Evolutionary conservation across 2,113 vertebrate species (phyloP), one percentile per base, ranked within the genome.

Genomic region (Hippocampus barbouri): DNA sequence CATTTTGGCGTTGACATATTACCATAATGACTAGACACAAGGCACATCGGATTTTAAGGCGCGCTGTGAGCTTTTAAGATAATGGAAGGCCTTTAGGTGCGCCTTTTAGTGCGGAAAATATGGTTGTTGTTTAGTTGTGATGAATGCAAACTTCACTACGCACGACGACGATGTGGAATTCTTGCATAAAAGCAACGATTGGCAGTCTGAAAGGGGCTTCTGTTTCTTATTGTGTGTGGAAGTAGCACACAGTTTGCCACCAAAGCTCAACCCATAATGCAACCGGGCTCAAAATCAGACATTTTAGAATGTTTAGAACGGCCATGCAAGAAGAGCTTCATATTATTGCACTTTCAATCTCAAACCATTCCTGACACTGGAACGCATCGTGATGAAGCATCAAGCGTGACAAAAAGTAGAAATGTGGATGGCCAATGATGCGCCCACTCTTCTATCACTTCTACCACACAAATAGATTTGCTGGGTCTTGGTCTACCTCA

Each of bases 401-500:
- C 53, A 59, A 27, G 49, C 25, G 27, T 30, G 12, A 34, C 61
- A 68, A 43, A 51, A 0, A 11, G 70, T 34, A 49, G 80, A 77
- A 74, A 41, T 15, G 11, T 61, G 68, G 77, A 7, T 21, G 20
- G 71, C 66, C 69, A 72, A n/a, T 30, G 66, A 71, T 54, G 74
- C 67, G 45, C 66, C 71, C 72, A 79, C 43, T 73, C 66, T 66
- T 64, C 14, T 45, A 40, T 15, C 66, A 74, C 18, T 47, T 63
- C 3, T 23, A 64, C 75, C 80, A 83, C 60, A 87, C 71, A 73
- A 74, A 38, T 38, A 77, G 68, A 27, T 60, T 56, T 30, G 54
- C 43, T 56, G 30, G 73, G 41, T 51, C 49, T n/a, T 85, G 66
- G 43, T 80, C 93, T 98, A 99, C 96, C 97, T 99, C 95, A 40